Evolutionary conservation across 1,140 invertebrate genomes (phyloP), one percentile per base, ranked within the genome.

Genomic region (Drosophila nebulosa): DNA sequence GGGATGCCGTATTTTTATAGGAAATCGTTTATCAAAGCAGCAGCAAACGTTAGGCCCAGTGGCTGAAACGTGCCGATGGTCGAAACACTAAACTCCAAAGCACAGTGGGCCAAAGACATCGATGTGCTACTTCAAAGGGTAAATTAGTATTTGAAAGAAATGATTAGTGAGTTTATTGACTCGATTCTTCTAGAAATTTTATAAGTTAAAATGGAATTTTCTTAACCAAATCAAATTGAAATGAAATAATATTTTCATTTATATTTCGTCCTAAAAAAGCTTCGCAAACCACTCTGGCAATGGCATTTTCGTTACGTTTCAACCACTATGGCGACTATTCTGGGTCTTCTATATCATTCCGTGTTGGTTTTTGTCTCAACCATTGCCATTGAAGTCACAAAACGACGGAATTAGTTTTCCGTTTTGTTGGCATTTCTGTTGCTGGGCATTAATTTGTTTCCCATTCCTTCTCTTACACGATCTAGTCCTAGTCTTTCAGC

Each of bases 391-490:
- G 78, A 78, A 81, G 51, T 78, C 51, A 71, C 67, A 85, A 85
- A 86, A 88, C 75, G 83, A 78, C 72, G 70, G 69, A 88, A 89
- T 88, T 88, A 83, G 83, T 88, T 88, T 83, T 88, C 75, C 79
- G 84, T 83, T 89, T 88, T 75, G 81, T 86, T 86, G 81, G 81
- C 77, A 80, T 86, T 80, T 72, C 81, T 60, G 51, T 71, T 59
- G 24, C 66, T 52, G 56, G 53, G 64, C 76, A 85, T 85, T 85
- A 78, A 78, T 79, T 64, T 35, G 69, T 69, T 69, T 61, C 64
- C 74, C 76, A 74, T 64, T 60, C 35, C 57, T 58, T 14, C 46
- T 72, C 46, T 27, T 46, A 9, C 39, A 18, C 39, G 39, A 46
- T 46, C 18, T 21, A 21, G 18, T 16, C 16, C 18, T 21, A 21